These are phyloP conservation scores for Thryonomys swinderianus DNA, from an alignment of 2,113 vertebrate genomes.

Conservation along the genomic window DNA sequence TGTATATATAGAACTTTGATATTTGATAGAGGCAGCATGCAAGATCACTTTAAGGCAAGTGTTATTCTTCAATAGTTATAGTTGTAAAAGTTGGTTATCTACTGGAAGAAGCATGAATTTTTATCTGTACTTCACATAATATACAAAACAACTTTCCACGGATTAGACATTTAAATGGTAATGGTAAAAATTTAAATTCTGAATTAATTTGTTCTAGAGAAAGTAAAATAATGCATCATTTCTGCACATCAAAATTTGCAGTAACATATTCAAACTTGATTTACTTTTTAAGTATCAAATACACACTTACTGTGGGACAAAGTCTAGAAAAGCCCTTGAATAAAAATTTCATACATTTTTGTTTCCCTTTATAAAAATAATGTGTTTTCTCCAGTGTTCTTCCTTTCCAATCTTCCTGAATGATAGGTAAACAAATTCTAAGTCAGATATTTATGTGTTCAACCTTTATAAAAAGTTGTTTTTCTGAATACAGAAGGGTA, in stretches of 20 bases:
- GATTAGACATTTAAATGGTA: constrained; percentile 38
- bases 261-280: neutral
- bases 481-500: neutral
- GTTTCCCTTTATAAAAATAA: neutral
- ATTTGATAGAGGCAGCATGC: neutral
- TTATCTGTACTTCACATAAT: neutral
- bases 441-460: neutral
- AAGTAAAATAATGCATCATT: constrained; percentile 11
- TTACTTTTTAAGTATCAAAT: neutral
- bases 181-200: constrained; percentile 25
- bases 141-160: neutral
- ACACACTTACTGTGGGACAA: neutral
- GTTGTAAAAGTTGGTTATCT: constrained; percentile 8
- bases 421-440: neutral
- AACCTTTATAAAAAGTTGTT: neutral
- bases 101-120: constrained; percentile 10
- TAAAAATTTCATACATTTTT: neutral
- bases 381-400: neutral
- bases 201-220: constrained; percentile 18
- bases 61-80: neutral
- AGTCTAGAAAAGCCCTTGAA: neutral
- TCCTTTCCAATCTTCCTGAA: neutral
- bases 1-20: neutral
- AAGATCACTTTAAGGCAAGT: neutral
- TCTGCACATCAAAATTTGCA: neutral